phyloP scores from a whole-genome alignment of 2,797 vertebrate genomes.

The Oophaga sylvatica region DNA sequence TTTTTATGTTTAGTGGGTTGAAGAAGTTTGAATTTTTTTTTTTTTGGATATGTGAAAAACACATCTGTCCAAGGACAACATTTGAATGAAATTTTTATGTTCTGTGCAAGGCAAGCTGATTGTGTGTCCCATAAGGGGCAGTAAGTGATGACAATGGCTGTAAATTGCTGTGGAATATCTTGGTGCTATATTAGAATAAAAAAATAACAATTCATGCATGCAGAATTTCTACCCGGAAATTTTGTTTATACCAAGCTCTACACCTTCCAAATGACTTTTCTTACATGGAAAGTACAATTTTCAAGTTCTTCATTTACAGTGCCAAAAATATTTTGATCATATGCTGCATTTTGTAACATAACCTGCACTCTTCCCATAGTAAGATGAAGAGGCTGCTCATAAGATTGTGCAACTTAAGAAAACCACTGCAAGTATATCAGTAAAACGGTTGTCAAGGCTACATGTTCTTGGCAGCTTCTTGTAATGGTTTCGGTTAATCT shows the following conservation, averaged over 20 bases:
- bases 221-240: background rate
- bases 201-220: background rate
- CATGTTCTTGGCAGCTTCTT: slow-evolving; percentile 13
- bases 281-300: background rate
- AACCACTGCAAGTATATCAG: background rate
- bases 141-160: too few relatives aligned
- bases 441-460: slow-evolving; percentile 45
- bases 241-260: background rate
- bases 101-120: too few relatives aligned
- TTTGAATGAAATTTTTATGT: too few relatives aligned
- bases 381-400: slow-evolving; percentile 18
- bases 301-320: background rate
- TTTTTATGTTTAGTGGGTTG: too few relatives aligned
- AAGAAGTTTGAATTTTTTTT: too few relatives aligned
- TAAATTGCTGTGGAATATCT: too few relatives aligned
- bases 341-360: background rate
- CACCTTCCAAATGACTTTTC: background rate
- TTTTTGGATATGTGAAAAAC: too few relatives aligned
- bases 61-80: too few relatives aligned
- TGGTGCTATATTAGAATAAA: too few relatives aligned
- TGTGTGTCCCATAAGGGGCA: too few relatives aligned
- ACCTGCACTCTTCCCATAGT: background rate
- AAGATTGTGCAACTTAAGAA: slow-evolving; percentile 21
- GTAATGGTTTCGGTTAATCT: slow-evolving; percentile 47
- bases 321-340: slow-evolving; percentile 22